Evolutionary conservation across 92 coral and sea anemone genomes (phyloP).

Genomic region (Epizoanthus scotinus): DNA sequence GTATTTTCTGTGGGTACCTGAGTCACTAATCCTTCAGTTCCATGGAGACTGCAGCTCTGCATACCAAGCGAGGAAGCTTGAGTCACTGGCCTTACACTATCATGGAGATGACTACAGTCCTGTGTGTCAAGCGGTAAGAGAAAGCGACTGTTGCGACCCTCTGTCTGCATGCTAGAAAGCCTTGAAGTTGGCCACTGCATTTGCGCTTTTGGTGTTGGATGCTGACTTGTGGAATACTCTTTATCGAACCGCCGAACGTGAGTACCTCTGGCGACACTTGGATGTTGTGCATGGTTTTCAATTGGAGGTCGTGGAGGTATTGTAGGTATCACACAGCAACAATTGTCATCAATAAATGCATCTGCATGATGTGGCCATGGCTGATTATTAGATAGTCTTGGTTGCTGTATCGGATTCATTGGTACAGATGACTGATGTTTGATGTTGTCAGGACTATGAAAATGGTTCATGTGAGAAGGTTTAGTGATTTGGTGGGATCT

Average conservation of each 20-base stretch:
- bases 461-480: neutral
- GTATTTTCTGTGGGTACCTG: too few relatives aligned
- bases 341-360: neutral
- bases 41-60: too few relatives aligned
- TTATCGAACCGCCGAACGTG: neutral
- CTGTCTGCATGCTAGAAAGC: neutral
- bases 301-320: too few relatives aligned
- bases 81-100: neutral
- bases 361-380: neutral
- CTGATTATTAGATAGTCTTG: neutral
- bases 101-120: neutral
- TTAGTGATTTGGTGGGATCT: neutral
- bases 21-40: too few relatives aligned
- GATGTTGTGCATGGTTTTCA: neutral
- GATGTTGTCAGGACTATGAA: neutral
- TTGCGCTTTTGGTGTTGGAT: neutral
- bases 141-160: neutral
- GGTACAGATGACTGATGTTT: neutral
- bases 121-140: neutral
- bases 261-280: neutral
- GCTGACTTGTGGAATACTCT: neutral
- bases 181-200: neutral
- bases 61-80: too few relatives aligned
- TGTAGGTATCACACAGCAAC: neutral
- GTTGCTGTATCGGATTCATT: neutral